phyloP scores from a whole-genome alignment of 2,888 invertebrate species.

The Odontomyia ornata region DNA sequence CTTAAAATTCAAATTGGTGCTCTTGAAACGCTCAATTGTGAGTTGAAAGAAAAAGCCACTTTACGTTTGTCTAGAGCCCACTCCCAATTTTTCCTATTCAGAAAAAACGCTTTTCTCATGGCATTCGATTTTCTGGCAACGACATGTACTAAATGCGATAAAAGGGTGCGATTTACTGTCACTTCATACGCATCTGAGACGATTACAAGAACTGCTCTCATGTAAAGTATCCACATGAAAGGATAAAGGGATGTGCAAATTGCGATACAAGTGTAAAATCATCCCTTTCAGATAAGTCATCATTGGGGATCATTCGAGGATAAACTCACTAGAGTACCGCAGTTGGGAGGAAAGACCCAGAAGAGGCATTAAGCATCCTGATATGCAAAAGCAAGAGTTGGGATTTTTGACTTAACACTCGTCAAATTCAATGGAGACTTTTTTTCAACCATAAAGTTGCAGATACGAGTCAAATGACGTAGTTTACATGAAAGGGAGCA shows the following conservation, averaged over 20 bases:
- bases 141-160: slow-evolving; percentile 45
- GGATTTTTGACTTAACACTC: slow-evolving; percentile 10
- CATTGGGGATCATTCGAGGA: slow-evolving; percentile 24
- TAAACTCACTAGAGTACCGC: not conserved
- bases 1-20: no score
- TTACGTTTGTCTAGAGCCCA: not conserved
- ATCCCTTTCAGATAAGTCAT: slow-evolving; percentile 47
- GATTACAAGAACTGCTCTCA: slow-evolving; percentile 44
- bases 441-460: not conserved
- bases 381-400: slow-evolving; percentile 39
- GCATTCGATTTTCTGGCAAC: slow-evolving; percentile 4
- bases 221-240: slow-evolving; percentile 37
- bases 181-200: slow-evolving; percentile 42
- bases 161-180: slow-evolving; percentile 46
- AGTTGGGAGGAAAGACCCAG: not conserved
- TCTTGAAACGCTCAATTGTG: no score
- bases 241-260: slow-evolving; percentile 47
- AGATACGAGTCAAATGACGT: not conserved
- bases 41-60: no score
- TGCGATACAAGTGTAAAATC: slow-evolving; percentile 45
- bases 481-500: slow-evolving; percentile 26
- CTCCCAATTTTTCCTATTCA: slow-evolving; percentile 30
- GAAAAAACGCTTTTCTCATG: slow-evolving; percentile 19
- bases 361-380: slow-evolving; percentile 21
- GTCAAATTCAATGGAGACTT: slow-evolving; percentile 33